phyloP scores from a whole-genome alignment of 1,140 invertebrate genomes.

The Trichogramma pretiosum region DNA sequence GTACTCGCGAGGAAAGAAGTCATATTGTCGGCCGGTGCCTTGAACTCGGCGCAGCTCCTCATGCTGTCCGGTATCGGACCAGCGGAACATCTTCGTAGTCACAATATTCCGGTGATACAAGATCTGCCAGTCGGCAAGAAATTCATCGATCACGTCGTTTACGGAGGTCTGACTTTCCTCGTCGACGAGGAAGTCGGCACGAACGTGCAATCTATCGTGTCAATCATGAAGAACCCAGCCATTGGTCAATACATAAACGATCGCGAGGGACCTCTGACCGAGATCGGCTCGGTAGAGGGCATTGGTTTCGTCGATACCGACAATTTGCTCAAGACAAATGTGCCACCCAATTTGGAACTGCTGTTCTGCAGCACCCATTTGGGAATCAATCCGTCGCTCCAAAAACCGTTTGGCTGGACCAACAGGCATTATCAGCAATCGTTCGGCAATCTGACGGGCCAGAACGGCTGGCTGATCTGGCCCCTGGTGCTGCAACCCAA shows the following conservation, averaged over 20 bases:
- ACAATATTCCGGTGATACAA: slow-evolving; percentile 34
- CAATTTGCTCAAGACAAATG: not conserved
- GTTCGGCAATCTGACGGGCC: not conserved
- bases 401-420: not conserved
- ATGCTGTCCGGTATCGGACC: too few relatives aligned
- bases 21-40: slow-evolving; percentile 60
- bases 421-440: not conserved
- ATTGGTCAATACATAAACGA: not conserved
- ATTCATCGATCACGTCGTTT: slow-evolving; percentile 41
- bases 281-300: not conserved
- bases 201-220: not conserved
- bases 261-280: slow-evolving; percentile 1
- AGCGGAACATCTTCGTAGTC: slow-evolving; percentile 45
- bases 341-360: slow-evolving; percentile 1
- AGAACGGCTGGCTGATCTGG: not conserved
- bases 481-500: not conserved
- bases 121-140: slow-evolving; percentile 55
- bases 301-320: slow-evolving; percentile 1
- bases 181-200: slow-evolving; percentile 1
- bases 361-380: not conserved
- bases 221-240: not conserved
- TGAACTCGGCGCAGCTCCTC: slow-evolving; percentile 64
- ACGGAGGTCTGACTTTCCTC: slow-evolving; percentile 7
- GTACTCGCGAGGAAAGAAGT: slow-evolving; percentile 47
- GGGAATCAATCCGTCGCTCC: not conserved